A percentile compares a stretch with the other conserved stretches of the same genome.
Evolutionary conservation across 2,888 invertebrate species (phyloP).

Genomic region (Epinotia brunnichana): DNA sequence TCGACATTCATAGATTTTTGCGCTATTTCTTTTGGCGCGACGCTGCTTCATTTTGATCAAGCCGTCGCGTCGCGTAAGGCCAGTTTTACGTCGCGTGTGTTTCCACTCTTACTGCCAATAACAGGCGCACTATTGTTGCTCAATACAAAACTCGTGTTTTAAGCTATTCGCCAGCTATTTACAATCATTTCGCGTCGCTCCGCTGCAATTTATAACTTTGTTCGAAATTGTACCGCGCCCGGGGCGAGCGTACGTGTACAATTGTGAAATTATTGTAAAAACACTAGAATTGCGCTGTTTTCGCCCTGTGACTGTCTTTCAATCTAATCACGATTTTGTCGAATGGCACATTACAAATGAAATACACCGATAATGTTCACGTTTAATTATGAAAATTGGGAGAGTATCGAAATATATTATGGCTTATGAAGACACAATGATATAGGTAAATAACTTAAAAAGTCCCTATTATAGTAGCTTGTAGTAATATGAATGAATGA

Average conservation of each 20-base stretch:
- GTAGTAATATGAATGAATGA: no score
- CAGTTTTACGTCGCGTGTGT: slow-evolving; percentile 49
- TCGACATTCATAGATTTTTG: neutral
- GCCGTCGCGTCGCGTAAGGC: neutral
- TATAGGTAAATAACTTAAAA: no score
- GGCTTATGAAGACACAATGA: no score
- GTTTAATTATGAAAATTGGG: no score
- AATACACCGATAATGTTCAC: no score
- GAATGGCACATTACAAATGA: neutral
- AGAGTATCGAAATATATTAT: no score
- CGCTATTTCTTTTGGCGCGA: neutral
- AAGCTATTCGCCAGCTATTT: slow-evolving; percentile 43
- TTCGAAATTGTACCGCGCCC: slow-evolving; percentile 35
- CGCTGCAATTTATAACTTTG: slow-evolving; percentile 41
- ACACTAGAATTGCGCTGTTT: neutral
- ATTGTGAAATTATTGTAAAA: slow-evolving; percentile 18
- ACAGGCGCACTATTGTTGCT: slow-evolving; percentile 44
- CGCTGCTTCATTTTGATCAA: neutral
- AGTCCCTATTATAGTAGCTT: no score
- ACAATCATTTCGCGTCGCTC: slow-evolving; percentile 41
- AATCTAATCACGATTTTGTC: slow-evolving; percentile 3
- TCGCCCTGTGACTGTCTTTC: neutral
- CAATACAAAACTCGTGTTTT: slow-evolving; percentile 45
- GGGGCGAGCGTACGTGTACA: slow-evolving; percentile 28
- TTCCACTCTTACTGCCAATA: slow-evolving; percentile 55